These are phyloP conservation scores for Belonocnema kinseyi DNA, from an alignment of 1,140 invertebrate genomes.

Conservation along the genomic window DNA sequence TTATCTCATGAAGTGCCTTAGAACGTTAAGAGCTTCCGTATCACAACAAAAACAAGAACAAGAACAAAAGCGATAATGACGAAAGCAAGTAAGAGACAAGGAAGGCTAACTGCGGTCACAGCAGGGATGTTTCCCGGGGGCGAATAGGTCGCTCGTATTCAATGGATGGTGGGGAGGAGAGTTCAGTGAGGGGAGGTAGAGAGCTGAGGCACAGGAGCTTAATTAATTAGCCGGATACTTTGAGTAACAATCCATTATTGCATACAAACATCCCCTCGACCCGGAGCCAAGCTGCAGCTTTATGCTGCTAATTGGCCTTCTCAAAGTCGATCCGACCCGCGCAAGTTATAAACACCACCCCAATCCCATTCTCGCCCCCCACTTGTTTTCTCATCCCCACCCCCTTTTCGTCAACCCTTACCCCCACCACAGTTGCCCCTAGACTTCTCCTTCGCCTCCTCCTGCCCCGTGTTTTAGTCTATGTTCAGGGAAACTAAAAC, in stretches of 20 bases:
- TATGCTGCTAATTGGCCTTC: conserved; percentile 76
- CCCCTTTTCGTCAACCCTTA: background rate
- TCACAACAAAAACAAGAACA: conserved; percentile 15
- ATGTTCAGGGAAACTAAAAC: background rate
- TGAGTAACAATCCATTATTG: conserved; percentile 76
- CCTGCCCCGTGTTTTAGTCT: background rate
- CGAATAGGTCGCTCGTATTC: conserved; percentile 7
- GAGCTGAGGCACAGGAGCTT: conserved; percentile 65
- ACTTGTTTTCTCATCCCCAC: background rate
- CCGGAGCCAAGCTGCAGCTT: conserved; percentile 69
- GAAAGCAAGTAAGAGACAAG: conserved; percentile 40
- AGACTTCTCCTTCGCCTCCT: background rate
- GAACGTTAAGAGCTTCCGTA: background rate
- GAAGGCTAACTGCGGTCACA: conserved; percentile 36
- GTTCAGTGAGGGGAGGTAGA: conserved; percentile 21
- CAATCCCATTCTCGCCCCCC: conserved; percentile 41
- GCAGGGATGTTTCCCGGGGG: conserved; percentile 1
- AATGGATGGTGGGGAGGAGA: background rate
- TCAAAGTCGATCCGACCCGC: conserved; percentile 67
- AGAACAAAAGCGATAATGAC: conserved; percentile 16
- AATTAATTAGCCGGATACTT: conserved; percentile 77
- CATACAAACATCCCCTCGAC: conserved; percentile 72
- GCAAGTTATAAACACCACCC: conserved; percentile 72
- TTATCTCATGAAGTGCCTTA: background rate
- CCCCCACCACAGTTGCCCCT: background rate